phyloP scores from a whole-genome alignment of 2,888 invertebrate species.

The Dysmachus trigonus region DNA sequence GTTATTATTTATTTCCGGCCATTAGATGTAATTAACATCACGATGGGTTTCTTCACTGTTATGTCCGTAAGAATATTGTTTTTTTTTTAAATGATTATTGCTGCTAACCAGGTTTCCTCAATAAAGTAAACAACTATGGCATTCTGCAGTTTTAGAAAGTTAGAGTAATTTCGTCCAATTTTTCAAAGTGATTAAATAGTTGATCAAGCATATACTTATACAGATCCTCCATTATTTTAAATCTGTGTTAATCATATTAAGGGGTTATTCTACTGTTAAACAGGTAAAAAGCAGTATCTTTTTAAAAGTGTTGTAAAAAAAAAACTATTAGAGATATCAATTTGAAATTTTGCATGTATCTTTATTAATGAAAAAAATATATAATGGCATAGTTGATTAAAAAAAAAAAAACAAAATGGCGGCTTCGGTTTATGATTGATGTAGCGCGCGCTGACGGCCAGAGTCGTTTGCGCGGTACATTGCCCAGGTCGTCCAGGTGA shows the following conservation, averaged over 20 bases:
- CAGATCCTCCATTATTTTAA: background rate
- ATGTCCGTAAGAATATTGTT: background rate
- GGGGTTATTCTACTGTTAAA: too few species aligned
- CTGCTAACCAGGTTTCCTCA: background rate
- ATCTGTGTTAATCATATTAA: background rate
- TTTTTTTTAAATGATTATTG: background rate
- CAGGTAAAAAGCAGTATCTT: too few species aligned
- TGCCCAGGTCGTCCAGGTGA: too few species aligned
- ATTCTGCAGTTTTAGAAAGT: background rate
- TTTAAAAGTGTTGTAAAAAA: too few species aligned
- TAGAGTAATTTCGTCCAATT: background rate
- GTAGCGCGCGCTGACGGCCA: too few species aligned
- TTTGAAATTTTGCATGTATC: too few species aligned
- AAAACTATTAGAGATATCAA: too few species aligned
- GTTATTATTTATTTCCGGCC: conserved; percentile 16
- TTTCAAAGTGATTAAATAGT: background rate
- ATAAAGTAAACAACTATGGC: background rate
- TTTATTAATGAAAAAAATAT: too few species aligned
- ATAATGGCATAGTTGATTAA: too few species aligned
- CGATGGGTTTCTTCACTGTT: background rate
- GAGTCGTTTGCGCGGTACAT: too few species aligned
- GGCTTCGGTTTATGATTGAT: too few species aligned
- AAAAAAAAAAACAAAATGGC: too few species aligned
- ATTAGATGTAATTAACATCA: conserved; percentile 2
- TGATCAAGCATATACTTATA: background rate